Evolutionary conservation across 2,888 invertebrate species (phyloP).

Genomic region (Patella pellucida): DNA sequence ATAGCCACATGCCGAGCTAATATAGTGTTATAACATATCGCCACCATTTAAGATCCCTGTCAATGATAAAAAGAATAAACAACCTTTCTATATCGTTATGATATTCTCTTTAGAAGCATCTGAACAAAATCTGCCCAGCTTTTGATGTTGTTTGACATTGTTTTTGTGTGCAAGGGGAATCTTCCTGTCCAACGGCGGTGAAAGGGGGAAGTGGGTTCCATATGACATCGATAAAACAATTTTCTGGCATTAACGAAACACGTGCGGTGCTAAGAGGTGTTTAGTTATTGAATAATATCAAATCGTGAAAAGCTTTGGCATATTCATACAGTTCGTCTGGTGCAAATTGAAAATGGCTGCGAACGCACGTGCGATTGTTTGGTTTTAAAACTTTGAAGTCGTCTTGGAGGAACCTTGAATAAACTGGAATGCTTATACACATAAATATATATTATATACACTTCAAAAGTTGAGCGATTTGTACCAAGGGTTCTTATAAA

Average conservation of each 20-base stretch:
- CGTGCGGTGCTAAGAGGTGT: background rate
- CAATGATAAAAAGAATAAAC: slow-evolving; percentile 6
- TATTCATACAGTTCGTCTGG: background rate
- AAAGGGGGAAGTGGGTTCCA: slow-evolving; percentile 5
- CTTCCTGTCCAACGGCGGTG: slow-evolving; percentile 8
- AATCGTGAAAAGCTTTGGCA: background rate
- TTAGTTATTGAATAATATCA: slow-evolving; percentile 7
- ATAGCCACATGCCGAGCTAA: too few relatives aligned
- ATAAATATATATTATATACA: too few relatives aligned
- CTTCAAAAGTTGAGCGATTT: too few relatives aligned
- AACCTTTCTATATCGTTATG: slow-evolving; percentile 8
- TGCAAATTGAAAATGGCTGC: background rate
- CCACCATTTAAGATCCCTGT: background rate
- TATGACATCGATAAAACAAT: background rate
- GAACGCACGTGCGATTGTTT: background rate
- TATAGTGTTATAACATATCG: too few relatives aligned
- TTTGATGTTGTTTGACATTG: background rate
- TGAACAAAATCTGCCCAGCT: background rate
- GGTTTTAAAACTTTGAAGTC: background rate
- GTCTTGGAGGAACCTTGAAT: too few relatives aligned
- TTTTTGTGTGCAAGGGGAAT: slow-evolving; percentile 8
- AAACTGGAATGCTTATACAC: too few relatives aligned
- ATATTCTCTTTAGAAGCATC: background rate
- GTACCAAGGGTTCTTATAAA: too few relatives aligned
- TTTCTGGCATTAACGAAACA: background rate